Conservation (phyloP, 2,797 vertebrate genomes). For the Chiloscyllium punctatum region DNA sequence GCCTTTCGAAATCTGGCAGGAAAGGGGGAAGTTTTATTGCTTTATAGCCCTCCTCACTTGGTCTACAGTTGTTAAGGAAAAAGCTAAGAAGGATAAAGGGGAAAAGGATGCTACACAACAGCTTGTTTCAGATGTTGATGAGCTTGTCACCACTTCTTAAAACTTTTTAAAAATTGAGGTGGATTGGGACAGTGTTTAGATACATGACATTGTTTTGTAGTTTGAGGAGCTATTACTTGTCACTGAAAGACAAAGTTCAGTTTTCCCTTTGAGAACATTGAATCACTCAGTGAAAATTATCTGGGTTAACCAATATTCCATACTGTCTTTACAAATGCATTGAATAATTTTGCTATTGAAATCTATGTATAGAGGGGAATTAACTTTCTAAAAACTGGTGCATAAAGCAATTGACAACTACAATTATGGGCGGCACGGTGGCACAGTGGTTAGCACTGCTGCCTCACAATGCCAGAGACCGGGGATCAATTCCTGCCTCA, state of each 20-base stretch:
- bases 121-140: slow-evolving; percentile 13
- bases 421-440: too few relatives aligned
- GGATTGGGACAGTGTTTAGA: neutral
- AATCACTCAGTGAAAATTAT: neutral
- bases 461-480: too few relatives aligned
- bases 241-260: neutral
- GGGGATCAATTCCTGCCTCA: too few relatives aligned
- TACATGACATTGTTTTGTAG: neutral
- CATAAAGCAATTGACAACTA: slow-evolving; percentile 51
- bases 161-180: neutral
- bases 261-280: neutral
- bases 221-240: neutral
- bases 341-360: neutral
- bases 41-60: slow-evolving; percentile 67
- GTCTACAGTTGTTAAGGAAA: slow-evolving; percentile 39
- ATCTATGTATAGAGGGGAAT: neutral
- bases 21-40: slow-evolving; percentile 50
- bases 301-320: neutral
- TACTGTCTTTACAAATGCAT: neutral
- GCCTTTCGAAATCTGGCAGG: slow-evolving; percentile 57
- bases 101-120: neutral
- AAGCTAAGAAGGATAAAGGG: slow-evolving; percentile 10
- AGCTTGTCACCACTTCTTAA: neutral
- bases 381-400: slow-evolving; percentile 39
- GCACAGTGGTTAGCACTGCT: too few relatives aligned